Percentiles rank a stretch among this genome's conserved stretches.
These are phyloP conservation scores for Alectura lathami DNA, from an alignment of 2,113 vertebrate genomes.

Conservation along the genomic window DNA sequence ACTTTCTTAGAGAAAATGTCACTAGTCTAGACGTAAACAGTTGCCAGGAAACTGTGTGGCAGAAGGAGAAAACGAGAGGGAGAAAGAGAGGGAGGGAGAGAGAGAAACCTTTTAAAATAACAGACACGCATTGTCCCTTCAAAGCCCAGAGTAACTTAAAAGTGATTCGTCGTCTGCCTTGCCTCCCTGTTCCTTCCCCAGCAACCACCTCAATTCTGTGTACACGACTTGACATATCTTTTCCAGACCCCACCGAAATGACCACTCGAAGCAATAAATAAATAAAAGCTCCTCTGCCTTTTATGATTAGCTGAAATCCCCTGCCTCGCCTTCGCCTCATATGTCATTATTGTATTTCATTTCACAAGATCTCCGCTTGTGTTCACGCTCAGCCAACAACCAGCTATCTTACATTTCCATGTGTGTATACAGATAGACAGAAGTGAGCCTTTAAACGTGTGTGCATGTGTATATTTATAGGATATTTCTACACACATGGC, in stretches of 20 bases:
- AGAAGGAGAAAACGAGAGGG: slow-evolving; percentile 45
- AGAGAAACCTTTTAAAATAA: slow-evolving; percentile 50
- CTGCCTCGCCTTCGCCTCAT: not conserved
- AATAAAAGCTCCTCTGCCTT: slow-evolving; percentile 11
- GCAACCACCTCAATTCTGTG: not conserved
- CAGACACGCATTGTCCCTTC: slow-evolving; percentile 70
- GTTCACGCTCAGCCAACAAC: not conserved
- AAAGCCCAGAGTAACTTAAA: slow-evolving; percentile 67
- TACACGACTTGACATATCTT: not conserved
- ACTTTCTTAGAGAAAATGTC: slow-evolving; percentile 22
- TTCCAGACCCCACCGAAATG: not conserved
- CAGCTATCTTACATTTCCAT: not conserved
- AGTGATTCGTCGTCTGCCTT: slow-evolving; percentile 13
- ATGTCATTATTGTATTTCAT: fast-evolving
- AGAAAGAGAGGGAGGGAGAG: slow-evolving; percentile 33
- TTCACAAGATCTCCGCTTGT: not conserved
- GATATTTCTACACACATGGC: fast-evolving
- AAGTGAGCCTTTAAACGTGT: fast-evolving
- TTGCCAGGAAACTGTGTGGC: slow-evolving; percentile 71
- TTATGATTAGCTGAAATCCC: not conserved
- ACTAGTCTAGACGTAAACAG: slow-evolving; percentile 49
- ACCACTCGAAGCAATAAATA: slow-evolving; percentile 36
- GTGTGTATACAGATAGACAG: fast-evolving
- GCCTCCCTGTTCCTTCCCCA: not conserved
- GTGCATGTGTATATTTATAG: fast-evolving